Evolutionary conservation across 2,888 invertebrate species (phyloP).

Genomic region (Meteorus cinctellus): DNA sequence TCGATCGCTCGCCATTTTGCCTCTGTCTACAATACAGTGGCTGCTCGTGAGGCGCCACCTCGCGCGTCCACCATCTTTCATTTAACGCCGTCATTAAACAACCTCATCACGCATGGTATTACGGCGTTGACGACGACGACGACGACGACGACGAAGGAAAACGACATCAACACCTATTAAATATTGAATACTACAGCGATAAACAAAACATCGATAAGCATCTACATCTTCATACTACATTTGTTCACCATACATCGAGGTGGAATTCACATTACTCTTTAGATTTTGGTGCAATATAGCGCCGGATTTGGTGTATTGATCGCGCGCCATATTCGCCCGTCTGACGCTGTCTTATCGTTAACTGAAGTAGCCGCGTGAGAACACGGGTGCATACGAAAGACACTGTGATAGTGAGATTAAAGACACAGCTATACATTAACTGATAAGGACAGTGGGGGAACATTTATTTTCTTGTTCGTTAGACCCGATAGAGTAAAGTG

Average conservation of each 20-base stretch:
- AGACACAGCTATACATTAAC: background rate
- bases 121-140: no score
- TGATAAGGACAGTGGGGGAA: background rate
- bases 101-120: background rate
- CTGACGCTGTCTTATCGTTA: slow-evolving; percentile 54
- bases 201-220: no score
- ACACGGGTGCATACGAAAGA: background rate
- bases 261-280: background rate
- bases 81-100: slow-evolving; percentile 9
- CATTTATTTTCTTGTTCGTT: no score
- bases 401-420: background rate
- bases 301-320: slow-evolving; percentile 66
- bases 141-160: no score
- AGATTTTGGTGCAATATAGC: background rate
- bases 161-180: no score
- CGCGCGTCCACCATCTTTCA: slow-evolving; percentile 48
- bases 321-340: slow-evolving; percentile 53
- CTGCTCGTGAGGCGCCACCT: slow-evolving; percentile 11
- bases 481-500: background rate
- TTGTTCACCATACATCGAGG: background rate
- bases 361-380: slow-evolving; percentile 63
- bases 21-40: slow-evolving; percentile 62
- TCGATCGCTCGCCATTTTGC: slow-evolving; percentile 70
- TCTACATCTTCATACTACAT: no score
- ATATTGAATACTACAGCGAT: no score